Base-by-base conservation (phyloP, 2,113 vertebrate genomes). In the Peromyscus leucopus region DNA sequence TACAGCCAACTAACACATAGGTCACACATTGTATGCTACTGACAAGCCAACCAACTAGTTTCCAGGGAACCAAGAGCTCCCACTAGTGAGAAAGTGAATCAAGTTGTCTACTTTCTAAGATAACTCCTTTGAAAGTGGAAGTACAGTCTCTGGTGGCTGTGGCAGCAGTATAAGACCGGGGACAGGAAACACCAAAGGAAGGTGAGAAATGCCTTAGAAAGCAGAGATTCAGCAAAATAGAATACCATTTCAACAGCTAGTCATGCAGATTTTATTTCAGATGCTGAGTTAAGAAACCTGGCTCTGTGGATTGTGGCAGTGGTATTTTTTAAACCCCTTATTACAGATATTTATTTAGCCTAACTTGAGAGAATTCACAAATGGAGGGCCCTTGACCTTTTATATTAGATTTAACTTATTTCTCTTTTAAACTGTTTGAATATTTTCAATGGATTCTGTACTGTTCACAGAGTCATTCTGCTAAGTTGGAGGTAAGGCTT, bases 351-450 rank as follows among this genome's bases (percentile, higher is more conserved):
- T 95, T 96, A 95, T 94, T 97, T 97, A 86, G 72, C 12, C 94
- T 89, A 97, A 93, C 59, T 90, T 95, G 51, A 97, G 63, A 96
- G 26, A 93, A 96, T 93, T 94, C 69, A 84, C 57, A 91, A 90
- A 97, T 94, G 83, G 51, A 24, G 63, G 71, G 83, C 74, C 92
- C 92, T 92, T 96, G 83, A 95, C 79, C 82, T 96, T 96, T 91
- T 63, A 82, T 90, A 97, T 93, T 96, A 93, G 61, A 24, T 96
- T 97, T 96, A 97, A 97, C 80, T 96, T 97, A 83, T 93, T 97
- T 97, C 89, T 83, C 65, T 89, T 97, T 96, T 80, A 97, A 96
- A 88, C 80, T 92, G 24, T 91, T 96, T 95, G 74, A 96, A 51
- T 89, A 88, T 97, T 98, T 97, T 96, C 33, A 94, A 72, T 97